Evolutionary conservation across 37 sponge, comb jelly and placozoan genomes (phyloP).

Genomic region (Oscarella lobularis): DNA sequence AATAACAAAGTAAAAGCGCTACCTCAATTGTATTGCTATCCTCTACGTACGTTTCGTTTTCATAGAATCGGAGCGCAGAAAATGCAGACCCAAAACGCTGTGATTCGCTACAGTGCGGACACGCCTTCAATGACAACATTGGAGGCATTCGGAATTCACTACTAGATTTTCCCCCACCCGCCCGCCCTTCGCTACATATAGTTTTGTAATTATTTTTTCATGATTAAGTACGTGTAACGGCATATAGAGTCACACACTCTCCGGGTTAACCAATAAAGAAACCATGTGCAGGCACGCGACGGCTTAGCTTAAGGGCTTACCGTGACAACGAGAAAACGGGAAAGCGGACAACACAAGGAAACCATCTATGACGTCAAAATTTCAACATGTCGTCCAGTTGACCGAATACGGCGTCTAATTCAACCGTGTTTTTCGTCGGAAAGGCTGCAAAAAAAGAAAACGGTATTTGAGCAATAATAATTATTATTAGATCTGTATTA

Average conservation of each 20-base stretch:
- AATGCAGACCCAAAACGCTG: background rate
- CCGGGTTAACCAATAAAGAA: too few species aligned
- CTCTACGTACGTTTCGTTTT: background rate
- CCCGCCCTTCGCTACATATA: too few species aligned
- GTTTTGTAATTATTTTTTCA: too few species aligned
- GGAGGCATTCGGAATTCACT: background rate
- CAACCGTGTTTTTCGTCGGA: constrained; percentile 37
- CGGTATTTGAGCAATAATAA: too few species aligned
- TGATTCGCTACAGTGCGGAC: constrained; percentile 5
- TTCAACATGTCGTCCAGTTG: constrained; percentile 53
- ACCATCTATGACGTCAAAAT: too few species aligned
- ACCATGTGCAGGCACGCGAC: too few species aligned
- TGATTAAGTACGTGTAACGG: too few species aligned
- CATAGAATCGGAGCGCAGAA: constrained; percentile 6
- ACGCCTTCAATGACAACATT: constrained; percentile 9
- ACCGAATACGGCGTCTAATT: constrained; percentile 51
- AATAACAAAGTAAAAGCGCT: constrained; percentile 43
- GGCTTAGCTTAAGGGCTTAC: too few species aligned
- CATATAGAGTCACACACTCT: too few species aligned
- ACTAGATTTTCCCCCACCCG: too few species aligned
- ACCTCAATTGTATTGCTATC: background rate
- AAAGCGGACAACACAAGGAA: too few species aligned
- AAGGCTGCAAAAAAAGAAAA: constrained; percentile 13
- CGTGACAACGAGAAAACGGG: too few species aligned
- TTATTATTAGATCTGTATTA: background rate